Conservation (phyloP, 2,888 invertebrate genomes). For the Mythimna albipuncta region DNA sequence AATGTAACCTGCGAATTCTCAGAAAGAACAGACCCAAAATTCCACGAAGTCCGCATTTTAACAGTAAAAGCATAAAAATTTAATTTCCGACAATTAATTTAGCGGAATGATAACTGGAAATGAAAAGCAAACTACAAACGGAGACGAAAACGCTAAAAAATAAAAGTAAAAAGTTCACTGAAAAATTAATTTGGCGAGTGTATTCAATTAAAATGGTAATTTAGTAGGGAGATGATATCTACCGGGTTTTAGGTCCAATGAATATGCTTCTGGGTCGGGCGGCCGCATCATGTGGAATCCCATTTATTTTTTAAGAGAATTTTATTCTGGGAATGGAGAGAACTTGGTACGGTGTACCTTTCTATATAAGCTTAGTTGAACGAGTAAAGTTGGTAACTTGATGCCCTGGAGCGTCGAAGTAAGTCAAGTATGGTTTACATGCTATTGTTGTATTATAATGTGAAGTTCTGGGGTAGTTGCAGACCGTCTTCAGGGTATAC, state of each 20-base stretch:
- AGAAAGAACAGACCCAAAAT: background rate
- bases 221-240: constrained; percentile 67
- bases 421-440: constrained; percentile 7
- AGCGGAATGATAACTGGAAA: constrained; percentile 51
- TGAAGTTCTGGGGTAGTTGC: constrained; percentile 25
- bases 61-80: constrained; percentile 34
- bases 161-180: constrained; percentile 38
- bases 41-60: background rate
- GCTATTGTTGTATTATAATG: constrained; percentile 33
- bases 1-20: background rate
- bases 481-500: constrained; percentile 9
- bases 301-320: constrained; percentile 69
- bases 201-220: constrained; percentile 82
- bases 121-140: constrained; percentile 61
- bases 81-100: constrained; percentile 42
- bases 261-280: constrained; percentile 54
- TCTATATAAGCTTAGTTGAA: constrained; percentile 46
- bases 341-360: constrained; percentile 38
- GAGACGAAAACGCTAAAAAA: constrained; percentile 39
- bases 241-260: constrained; percentile 63
- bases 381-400: constrained; percentile 47
- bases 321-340: constrained; percentile 14
- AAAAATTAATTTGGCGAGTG: constrained; percentile 67
- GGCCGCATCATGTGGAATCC: constrained; percentile 61
- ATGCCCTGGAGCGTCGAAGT: constrained; percentile 33